Conservation (phyloP, 2,797 vertebrate genomes). For the Micromesistius poutassou region DNA sequence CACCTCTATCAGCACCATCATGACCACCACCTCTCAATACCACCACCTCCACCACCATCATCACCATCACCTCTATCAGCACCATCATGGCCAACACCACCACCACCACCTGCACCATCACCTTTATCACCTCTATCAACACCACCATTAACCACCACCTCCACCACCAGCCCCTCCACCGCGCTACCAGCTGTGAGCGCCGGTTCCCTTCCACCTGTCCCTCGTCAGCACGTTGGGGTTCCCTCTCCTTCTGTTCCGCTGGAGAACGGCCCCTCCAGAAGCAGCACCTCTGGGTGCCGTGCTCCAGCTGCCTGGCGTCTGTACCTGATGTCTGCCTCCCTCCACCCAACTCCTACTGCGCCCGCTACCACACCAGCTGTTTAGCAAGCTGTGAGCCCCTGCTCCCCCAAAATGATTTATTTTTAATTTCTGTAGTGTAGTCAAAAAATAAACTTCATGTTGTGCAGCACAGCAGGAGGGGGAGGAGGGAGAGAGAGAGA, state of each 20-base stretch:
- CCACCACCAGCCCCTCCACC: no score
- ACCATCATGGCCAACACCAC: no score
- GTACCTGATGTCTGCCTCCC: background rate
- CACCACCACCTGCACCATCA: no score
- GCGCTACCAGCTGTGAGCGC: no score
- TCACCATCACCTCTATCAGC: no score
- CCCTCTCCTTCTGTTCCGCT: background rate
- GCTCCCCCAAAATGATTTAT: background rate
- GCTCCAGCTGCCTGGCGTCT: background rate
- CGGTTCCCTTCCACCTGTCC: no score
- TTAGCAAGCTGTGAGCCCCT: background rate
- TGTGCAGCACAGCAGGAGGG: background rate
- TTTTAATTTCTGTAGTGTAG: background rate
- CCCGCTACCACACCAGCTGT: background rate
- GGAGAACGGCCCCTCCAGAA: background rate
- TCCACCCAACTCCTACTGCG: background rate
- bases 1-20: no score
- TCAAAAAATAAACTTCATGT: background rate
- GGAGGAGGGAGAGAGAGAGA: no score
- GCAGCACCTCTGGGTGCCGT: background rate
- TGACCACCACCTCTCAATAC: no score
- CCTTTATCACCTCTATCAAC: no score
- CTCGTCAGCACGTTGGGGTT: background rate
- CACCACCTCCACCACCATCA: no score
- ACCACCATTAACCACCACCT: no score